Evolutionary conservation across 2,797 vertebrate species (phyloP).

Genomic region (Nothura maculosa): DNA sequence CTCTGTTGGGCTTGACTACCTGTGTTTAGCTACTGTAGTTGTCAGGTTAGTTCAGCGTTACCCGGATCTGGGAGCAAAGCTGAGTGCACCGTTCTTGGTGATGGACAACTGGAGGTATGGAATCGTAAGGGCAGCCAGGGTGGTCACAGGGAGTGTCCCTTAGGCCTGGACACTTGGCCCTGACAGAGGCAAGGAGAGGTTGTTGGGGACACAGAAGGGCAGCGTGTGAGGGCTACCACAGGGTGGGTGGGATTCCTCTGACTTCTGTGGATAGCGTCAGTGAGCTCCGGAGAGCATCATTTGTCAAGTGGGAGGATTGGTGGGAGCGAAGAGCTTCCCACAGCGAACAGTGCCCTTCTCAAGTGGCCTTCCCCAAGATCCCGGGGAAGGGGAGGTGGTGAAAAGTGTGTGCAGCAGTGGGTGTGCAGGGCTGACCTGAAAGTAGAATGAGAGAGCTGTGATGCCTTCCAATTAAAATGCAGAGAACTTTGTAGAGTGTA

Average conservation of each 20-base stretch:
- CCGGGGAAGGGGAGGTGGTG: neutral
- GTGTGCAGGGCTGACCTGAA: neutral
- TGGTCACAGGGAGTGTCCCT: neutral
- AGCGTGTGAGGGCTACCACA: no score
- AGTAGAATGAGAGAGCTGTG: neutral
- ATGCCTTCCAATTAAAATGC: neutral
- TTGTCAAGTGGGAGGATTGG: no score
- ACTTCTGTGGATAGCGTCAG: no score
- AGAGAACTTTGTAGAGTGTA: neutral
- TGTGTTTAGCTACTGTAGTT: neutral
- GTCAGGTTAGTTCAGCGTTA: slow-evolving; percentile 2
- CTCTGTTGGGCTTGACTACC: neutral
- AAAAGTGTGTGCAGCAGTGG: neutral
- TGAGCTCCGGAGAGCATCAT: no score
- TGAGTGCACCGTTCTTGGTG: neutral
- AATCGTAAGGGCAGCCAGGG: neutral
- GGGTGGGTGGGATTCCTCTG: no score
- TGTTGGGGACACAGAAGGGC: neutral
- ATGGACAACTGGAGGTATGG: neutral
- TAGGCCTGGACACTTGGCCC: neutral
- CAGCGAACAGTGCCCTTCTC: neutral
- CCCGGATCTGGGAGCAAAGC: neutral
- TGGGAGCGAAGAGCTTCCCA: no score
- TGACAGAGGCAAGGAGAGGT: neutral
- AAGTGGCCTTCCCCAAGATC: neutral